Evolutionary conservation across 2,797 vertebrate genomes (phyloP).

Genomic region (Aphelocoma californica): DNA sequence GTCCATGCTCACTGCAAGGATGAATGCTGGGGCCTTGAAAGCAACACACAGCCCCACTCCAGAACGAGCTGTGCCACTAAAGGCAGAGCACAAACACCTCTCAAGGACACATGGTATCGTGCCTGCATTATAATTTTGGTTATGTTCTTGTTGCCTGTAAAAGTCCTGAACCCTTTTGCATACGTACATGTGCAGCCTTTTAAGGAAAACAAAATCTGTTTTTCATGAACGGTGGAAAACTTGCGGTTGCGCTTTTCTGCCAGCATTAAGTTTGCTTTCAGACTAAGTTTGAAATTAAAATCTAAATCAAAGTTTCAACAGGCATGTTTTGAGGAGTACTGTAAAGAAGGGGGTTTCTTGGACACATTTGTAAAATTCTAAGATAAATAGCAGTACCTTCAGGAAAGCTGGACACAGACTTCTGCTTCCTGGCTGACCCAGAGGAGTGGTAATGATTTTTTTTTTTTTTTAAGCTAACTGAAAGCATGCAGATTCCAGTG

Average conservation of each 20-base stretch:
- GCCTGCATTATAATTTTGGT: not conserved
- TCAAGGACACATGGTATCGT: not conserved
- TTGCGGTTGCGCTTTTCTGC: not conserved
- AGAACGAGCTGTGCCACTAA: not conserved
- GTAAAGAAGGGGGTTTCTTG: not conserved
- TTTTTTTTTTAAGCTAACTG: not conserved
- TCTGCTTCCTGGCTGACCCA: not conserved
- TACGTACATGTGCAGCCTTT: not conserved
- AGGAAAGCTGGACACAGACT: not conserved
- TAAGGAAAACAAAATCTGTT: not conserved
- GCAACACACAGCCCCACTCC: accelerated
- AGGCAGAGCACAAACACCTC: not conserved
- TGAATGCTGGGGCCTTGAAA: not conserved
- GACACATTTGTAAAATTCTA: not conserved
- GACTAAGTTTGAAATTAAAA: not conserved
- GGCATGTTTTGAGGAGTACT: not conserved
- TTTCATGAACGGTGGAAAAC: not conserved
- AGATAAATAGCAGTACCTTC: not conserved
- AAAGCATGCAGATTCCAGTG: not conserved
- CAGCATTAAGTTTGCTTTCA: not conserved
- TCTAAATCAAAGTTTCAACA: not conserved
- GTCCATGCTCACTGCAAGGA: too few species aligned
- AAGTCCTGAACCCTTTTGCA: not conserved
- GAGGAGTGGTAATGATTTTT: not conserved
- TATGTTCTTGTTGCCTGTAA: not conserved